Conservation (phyloP, 2,888 invertebrate genomes). For the Xanthorhoe spadicearia region DNA sequence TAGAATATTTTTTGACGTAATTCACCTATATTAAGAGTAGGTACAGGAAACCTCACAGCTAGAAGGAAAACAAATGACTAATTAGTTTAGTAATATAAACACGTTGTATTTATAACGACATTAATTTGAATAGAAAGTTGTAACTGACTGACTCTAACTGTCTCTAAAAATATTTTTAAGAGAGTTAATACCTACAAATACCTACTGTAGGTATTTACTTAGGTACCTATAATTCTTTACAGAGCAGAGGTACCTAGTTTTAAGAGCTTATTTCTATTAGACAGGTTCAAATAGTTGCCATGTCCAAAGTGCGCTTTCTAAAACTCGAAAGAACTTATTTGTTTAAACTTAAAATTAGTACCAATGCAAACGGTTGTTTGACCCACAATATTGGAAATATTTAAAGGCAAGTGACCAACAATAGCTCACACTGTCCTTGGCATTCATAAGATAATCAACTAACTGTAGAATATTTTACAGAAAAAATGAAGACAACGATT, state of each 20-base stretch:
- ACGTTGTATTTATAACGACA: neutral
- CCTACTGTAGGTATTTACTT: too few species aligned
- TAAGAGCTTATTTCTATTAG: slow-evolving; percentile 3
- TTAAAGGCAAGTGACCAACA: slow-evolving; percentile 52
- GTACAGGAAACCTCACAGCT: neutral
- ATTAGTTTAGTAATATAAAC: neutral
- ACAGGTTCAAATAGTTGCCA: too few species aligned
- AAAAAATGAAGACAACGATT: slow-evolving; percentile 66
- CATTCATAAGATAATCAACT: slow-evolving; percentile 29
- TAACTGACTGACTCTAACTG: neutral
- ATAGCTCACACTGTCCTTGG: slow-evolving; percentile 42
- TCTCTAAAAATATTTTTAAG: neutral
- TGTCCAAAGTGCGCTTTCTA: slow-evolving; percentile 34
- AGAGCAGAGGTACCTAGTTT: neutral
- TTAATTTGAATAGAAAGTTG: neutral
- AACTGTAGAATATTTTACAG: slow-evolving; percentile 55
- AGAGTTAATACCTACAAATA: too few species aligned
- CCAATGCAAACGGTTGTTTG: slow-evolving; percentile 60
- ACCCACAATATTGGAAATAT: slow-evolving; percentile 66
- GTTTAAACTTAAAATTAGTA: slow-evolving; percentile 38
- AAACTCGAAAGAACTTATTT: slow-evolving; percentile 30
- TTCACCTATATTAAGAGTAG: neutral
- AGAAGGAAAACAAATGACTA: neutral
- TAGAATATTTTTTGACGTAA: neutral
- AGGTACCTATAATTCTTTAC: neutral